These are phyloP conservation scores for Polydesmus complanatus DNA, from an alignment of 2,888 invertebrate genomes.

Conservation along the genomic window DNA sequence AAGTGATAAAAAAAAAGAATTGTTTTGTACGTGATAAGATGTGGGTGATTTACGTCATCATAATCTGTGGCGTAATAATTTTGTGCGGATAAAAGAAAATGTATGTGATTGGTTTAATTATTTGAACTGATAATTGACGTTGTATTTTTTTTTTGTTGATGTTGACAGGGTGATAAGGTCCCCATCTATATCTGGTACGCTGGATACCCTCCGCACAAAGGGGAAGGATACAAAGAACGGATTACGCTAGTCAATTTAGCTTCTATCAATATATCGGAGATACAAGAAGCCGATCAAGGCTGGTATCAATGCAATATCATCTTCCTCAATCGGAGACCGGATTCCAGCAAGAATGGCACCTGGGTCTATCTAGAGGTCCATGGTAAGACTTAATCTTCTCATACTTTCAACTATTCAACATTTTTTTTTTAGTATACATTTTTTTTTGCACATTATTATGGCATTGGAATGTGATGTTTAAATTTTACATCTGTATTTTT, in stretches of 20 bases:
- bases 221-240: conserved; percentile 81
- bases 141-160: not conserved
- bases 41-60: too few relatives aligned
- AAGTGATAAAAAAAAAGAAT: too few relatives aligned
- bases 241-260: conserved; percentile 80
- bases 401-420: too few relatives aligned
- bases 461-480: too few relatives aligned
- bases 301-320: conserved; percentile 94
- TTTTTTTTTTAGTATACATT: too few relatives aligned
- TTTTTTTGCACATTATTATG: too few relatives aligned
- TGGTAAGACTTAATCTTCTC: too few relatives aligned
- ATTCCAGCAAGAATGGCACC: conserved; percentile 74
- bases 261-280: conserved; percentile 88
- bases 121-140: not conserved
- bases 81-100: not conserved
- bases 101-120: not conserved
- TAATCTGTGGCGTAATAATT: not conserved
- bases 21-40: too few relatives aligned
- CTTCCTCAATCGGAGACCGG: conserved; percentile 86
- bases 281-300: conserved; percentile 83
- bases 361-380: conserved; percentile 98
- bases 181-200: conserved; percentile 98
- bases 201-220: conserved; percentile 92
- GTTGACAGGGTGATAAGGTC: conserved; percentile 36
- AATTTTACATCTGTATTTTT: too few relatives aligned